phyloP scores from a whole-genome alignment of 2,113 vertebrate species.

The Ctenomys sociabilis region DNA sequence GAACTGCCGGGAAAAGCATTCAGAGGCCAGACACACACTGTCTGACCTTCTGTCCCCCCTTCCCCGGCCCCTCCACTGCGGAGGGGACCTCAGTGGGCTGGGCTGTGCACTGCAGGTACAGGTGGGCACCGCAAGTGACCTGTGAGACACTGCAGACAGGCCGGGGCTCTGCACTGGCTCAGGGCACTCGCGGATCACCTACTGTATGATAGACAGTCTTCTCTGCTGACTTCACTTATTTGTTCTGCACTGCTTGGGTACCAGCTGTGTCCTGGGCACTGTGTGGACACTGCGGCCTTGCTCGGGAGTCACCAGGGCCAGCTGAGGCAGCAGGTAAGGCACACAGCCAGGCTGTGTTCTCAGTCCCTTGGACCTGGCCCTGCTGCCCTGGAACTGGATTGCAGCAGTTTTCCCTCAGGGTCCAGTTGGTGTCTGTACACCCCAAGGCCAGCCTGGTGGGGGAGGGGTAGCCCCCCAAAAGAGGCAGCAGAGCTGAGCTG shows the following conservation, averaged over 20 bases:
- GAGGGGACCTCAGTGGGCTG: neutral
- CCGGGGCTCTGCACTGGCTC: neutral
- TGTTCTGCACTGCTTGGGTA: neutral
- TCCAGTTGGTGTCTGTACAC: too few species aligned
- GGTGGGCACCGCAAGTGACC: neutral
- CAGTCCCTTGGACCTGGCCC: neutral
- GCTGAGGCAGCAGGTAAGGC: neutral
- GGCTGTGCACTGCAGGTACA: neutral
- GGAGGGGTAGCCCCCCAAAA: neutral
- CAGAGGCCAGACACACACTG: conserved; percentile 71
- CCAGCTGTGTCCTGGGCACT: neutral
- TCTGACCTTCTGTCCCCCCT: conserved; percentile 25
- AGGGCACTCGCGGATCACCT: accelerated
- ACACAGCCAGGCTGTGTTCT: neutral
- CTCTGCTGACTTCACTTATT: neutral
- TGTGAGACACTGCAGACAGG: accelerated
- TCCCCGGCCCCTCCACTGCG: neutral
- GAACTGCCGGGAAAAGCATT: conserved; percentile 72
- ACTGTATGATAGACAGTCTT: neutral
- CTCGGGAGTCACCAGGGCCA: neutral
- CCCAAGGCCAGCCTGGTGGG: too few species aligned
- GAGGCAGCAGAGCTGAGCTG: neutral
- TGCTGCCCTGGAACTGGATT: neutral
- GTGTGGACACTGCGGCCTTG: neutral
- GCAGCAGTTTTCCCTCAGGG: neutral